Evolutionary conservation across 2,797 vertebrate species (phyloP), one percentile per base, ranked within the genome.

Genomic region (Natrix natrix): DNA sequence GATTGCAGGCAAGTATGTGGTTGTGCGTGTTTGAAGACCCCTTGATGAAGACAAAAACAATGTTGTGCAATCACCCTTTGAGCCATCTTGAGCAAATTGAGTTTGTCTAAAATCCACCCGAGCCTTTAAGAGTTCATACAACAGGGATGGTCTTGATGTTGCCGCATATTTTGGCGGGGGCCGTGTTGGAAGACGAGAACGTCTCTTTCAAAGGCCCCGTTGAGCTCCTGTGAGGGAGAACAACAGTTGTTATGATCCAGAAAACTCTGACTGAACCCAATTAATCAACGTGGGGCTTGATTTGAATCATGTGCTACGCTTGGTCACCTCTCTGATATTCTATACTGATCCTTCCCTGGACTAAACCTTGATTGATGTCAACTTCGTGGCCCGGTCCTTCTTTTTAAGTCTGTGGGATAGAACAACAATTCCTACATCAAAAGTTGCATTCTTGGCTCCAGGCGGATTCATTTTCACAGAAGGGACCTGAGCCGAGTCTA

Each of bases 401-500:
- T 86, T 86, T 97, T 97, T 95, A 94, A 94, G 95, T 97, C 96
- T 54, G 8, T 97, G 96, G 96, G 97, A 97, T 97, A 97, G 98
- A 97, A 97, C 97, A 97, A 98, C 97, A 98, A 97, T 98, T 37
- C n/a, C 97, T 97, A 98, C 97, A 97, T 97, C 97, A 98, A 98
- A 98, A 98, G 98, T 98, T 96, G 97, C 97, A 98, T 97, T 97
- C 97, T 28, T 28, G 22, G 95, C 55, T 66, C 89, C 97, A 95
- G 97, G 56, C 66, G 94, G 98, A 99, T 99, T 99, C 98, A 63
- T 96, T 98, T 99, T 99, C 97, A 97, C 95, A 94, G 94, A 93
- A 95, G 95, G 91, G 95, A 94, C 95, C 96, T 95, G 22, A 55
- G 93, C 94, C 94, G 94, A 93, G 26, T 60, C 86, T 69, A 28